Evolutionary conservation across 2,888 invertebrate species (phyloP), one percentile per base, ranked within the genome.

Genomic region (Ophonus ardosiacus): DNA sequence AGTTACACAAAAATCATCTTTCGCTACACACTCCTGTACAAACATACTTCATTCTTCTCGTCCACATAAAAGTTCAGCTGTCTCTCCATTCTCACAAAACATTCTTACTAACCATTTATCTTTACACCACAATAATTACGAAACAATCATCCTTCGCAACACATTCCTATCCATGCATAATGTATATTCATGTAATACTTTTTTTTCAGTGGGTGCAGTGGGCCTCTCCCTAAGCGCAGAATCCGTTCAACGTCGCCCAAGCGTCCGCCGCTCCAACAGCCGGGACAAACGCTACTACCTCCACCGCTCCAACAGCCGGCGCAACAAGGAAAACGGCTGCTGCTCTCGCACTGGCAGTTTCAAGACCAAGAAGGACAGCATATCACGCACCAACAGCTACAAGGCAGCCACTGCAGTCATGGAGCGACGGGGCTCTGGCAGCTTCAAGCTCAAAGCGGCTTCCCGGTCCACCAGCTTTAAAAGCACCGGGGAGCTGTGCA

Each of bases 201-300:
- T 68, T n/a, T 40, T 68, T 80, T 88, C 88, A 93, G 93, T 93
- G 90, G 93, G 93, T 89, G 92, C 93, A 89, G 92, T 93, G 88
- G 94, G 94, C 89, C 90, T 94, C 88, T 94, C 93, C 87, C 92
- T 93, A 83, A 94, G 94, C 89, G 94, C 94, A 79, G 94, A 94
- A 90, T 94, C 94, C 74, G 92, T 94, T 86, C 93, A 93, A 88
- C 94, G 93, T 89, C 91, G 94, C 87, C 92, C 93, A 85, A 92
- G 93, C 88, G 90, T 93, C 83, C 93, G 94, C 84, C 91, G 94
- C 86, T 91, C 93, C 85, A 92, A 93, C 89, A 92, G 93, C 84
- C 92, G 94, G 85, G 92, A 93, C 86, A 92, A 91, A 88, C 90
- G 93, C 85, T 92, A 92, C 86, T 92, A 93, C 89, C 91, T 92